Conservation (phyloP, 1,140 invertebrate genomes). For the Charaxes varanes region DNA sequence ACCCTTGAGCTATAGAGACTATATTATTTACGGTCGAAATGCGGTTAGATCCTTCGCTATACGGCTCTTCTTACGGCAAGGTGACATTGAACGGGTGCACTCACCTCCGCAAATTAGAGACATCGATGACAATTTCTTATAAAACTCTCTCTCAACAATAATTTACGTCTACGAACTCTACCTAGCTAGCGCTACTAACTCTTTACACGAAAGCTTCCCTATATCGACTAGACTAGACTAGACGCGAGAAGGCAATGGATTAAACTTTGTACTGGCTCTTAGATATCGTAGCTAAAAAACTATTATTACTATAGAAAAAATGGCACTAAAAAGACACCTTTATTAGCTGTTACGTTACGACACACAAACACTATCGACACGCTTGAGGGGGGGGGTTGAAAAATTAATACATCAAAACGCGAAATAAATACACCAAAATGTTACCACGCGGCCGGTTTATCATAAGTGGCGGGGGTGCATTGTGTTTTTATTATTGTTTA, state of each 20-base stretch:
- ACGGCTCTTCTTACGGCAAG: constrained; percentile 26
- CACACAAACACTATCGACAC: constrained; percentile 41
- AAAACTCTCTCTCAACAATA: constrained; percentile 12
- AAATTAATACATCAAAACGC: constrained; percentile 61
- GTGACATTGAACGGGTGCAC: constrained; percentile 27
- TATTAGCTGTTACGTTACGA: constrained; percentile 40
- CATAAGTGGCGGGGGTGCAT: constrained; percentile 53
- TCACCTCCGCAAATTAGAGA: constrained; percentile 67
- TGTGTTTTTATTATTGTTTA: constrained; percentile 53
- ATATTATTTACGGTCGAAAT: too few species aligned
- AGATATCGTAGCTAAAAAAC: constrained; percentile 48
- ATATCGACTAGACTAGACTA: constrained; percentile 52
- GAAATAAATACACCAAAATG: constrained; percentile 58
- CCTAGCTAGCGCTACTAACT: constrained; percentile 52
- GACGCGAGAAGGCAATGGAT: constrained; percentile 63
- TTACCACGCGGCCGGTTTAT: constrained; percentile 41
- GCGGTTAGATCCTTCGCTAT: constrained; percentile 12
- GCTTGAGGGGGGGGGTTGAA: too few species aligned
- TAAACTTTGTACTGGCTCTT: constrained; percentile 69
- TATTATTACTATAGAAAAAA: constrained; percentile 47
- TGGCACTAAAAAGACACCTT: constrained; percentile 70
- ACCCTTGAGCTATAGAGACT: too few species aligned
- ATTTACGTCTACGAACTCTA: constrained; percentile 17
- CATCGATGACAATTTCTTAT: constrained; percentile 42
- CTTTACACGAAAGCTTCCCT: constrained; percentile 48